Evolutionary conservation across 2,888 invertebrate genomes (phyloP).

Genomic region (Horisme vitalbata): DNA sequence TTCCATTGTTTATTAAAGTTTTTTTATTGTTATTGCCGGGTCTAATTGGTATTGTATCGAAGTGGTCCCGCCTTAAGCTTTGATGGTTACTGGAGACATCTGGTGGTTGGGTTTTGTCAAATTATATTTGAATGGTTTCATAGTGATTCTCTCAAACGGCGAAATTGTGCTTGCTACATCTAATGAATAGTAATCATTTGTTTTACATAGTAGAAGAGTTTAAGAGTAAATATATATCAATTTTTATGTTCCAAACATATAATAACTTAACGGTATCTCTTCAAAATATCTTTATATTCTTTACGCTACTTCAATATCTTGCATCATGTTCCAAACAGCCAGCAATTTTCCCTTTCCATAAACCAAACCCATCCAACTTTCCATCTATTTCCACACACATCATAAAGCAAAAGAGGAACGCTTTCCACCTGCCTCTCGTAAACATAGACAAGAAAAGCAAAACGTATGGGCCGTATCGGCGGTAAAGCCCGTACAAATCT

Average conservation of each 20-base stretch:
- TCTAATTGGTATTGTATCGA: conserved; percentile 50
- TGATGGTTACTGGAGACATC: conserved; percentile 17
- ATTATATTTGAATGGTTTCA: too few species aligned
- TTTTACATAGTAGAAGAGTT: too few species aligned
- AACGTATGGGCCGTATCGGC: conserved; percentile 75
- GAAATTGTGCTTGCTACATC: too few species aligned
- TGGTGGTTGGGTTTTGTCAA: conserved; percentile 7
- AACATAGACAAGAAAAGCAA: conserved; percentile 77
- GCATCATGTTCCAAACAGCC: too few species aligned
- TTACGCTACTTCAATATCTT: background rate
- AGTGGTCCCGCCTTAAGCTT: conserved; percentile 10
- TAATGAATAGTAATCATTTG: too few species aligned
- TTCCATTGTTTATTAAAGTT: conserved; percentile 74
- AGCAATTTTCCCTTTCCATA: background rate
- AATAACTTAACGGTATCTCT: too few species aligned
- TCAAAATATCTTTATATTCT: too few species aligned
- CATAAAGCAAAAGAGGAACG: conserved; percentile 40
- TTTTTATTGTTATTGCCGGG: conserved; percentile 64
- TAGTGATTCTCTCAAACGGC: too few species aligned
- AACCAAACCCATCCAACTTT: conserved; percentile 11
- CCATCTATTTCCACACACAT: conserved; percentile 27
- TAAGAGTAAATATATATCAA: too few species aligned
- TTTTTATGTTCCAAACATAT: too few species aligned
- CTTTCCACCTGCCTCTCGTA: conserved; percentile 69
- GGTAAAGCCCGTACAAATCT: conserved; percentile 79